These are phyloP conservation scores for Naso thynnoides DNA, from an alignment of 2,797 vertebrate species.

Conservation along the genomic window DNA sequence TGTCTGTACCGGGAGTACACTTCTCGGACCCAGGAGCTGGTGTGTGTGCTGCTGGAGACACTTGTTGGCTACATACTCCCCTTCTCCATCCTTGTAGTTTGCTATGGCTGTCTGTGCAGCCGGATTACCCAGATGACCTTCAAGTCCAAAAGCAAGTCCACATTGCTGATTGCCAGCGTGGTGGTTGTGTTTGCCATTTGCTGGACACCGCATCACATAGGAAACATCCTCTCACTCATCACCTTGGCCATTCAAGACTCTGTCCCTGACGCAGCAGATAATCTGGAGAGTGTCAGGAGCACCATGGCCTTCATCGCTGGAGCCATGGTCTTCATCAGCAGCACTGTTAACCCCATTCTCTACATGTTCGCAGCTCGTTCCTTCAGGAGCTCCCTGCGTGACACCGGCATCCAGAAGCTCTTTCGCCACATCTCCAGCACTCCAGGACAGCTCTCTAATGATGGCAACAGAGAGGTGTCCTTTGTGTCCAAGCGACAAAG, in stretches of 20 bases:
- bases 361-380: conserved; percentile 90
- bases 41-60: conserved; percentile 86
- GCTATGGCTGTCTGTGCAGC: conserved; percentile 86
- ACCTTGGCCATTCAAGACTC: conserved; percentile 60
- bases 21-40: conserved; percentile 76
- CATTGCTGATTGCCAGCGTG: conserved; percentile 85
- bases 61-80: conserved; percentile 89
- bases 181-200: conserved; percentile 87
- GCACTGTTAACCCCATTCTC: conserved; percentile 89
- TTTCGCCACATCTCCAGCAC: conserved; percentile 88
- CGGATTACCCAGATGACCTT: conserved; percentile 88
- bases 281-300: conserved; percentile 65
- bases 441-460: too few relatives aligned
- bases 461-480: conserved; percentile 82
- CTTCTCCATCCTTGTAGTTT: conserved; percentile 85
- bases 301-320: conserved; percentile 84
- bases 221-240: conserved; percentile 85
- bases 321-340: conserved; percentile 89
- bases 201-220: conserved; percentile 90
- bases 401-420: conserved; percentile 87
- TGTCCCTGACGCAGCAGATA: conserved; percentile 10
- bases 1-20: conserved; percentile 83
- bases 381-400: conserved; percentile 84
- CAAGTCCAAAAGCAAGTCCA: conserved; percentile 86
- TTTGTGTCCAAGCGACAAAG: conserved; percentile 83